Conservation (phyloP, 2,888 invertebrate species). For the Cheilosia pagana region DNA sequence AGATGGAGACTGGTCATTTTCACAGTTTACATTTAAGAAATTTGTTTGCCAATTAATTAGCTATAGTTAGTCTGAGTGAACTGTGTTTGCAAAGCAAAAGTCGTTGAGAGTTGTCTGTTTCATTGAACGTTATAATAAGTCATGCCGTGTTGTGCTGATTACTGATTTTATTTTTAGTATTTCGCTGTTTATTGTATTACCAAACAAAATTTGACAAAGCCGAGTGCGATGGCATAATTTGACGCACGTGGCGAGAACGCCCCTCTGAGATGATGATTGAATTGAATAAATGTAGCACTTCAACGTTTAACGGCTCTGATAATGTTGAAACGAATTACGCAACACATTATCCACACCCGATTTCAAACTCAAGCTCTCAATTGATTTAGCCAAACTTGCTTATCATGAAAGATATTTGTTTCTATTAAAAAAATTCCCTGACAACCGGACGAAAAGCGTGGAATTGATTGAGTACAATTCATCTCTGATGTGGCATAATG, state of each 20-base stretch:
- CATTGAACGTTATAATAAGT: background rate
- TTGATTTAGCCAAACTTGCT: background rate
- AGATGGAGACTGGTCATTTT: background rate
- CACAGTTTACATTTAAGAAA: constrained; percentile 28
- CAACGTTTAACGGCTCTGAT: too few relatives aligned
- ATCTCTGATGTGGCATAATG: too few relatives aligned
- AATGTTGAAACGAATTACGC: background rate
- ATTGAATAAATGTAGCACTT: too few relatives aligned
- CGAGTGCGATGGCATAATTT: too few relatives aligned
- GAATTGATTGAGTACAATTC: too few relatives aligned
- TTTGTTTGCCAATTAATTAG: constrained; percentile 44
- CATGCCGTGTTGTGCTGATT: too few relatives aligned
- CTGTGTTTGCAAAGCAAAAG: constrained; percentile 18
- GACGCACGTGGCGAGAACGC: too few relatives aligned
- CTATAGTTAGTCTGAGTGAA: background rate
- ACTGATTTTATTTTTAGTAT: too few relatives aligned
- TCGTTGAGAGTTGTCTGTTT: background rate
- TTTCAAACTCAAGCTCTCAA: constrained; percentile 1
- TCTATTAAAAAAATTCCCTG: background rate
- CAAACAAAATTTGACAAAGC: background rate
- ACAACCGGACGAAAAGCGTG: too few relatives aligned
- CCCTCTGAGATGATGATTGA: too few relatives aligned
- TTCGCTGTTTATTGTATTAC: background rate
- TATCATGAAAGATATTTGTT: background rate
- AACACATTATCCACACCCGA: constrained; percentile 14